These are phyloP conservation scores for Hippopotamus amphibius DNA, from an alignment of 2,113 vertebrate species.

Conservation along the genomic window DNA sequence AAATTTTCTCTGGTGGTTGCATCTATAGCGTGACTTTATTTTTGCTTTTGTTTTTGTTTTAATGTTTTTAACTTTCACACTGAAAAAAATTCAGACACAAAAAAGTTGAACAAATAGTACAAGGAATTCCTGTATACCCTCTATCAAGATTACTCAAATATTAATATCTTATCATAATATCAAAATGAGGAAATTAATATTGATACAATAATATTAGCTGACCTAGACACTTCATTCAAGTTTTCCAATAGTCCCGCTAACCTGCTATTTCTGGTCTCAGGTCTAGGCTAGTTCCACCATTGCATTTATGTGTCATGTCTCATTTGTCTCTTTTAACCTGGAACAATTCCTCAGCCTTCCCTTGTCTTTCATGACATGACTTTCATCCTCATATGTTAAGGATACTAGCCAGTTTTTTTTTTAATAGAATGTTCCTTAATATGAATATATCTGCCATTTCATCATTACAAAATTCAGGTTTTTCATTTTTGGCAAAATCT, in stretches of 20 bases:
- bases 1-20: not conserved
- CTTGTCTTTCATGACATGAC: not conserved
- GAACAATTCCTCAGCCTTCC: not conserved
- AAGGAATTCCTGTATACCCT: not conserved
- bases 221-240: not conserved
- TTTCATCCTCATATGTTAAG: not conserved
- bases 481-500: not conserved
- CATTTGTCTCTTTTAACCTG: not conserved
- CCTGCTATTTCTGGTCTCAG: not conserved
- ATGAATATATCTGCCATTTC: not conserved
- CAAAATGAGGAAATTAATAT: not conserved
- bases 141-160: not conserved
- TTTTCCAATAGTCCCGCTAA: not conserved
- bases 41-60: constrained; percentile 3
- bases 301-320: not conserved
- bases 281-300: not conserved
- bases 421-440: not conserved
- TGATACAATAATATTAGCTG: not conserved
- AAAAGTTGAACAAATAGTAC: not conserved
- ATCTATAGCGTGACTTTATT: not conserved
- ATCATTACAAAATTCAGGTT: not conserved
- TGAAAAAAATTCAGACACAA: not conserved
- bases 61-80: not conserved
- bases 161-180: not conserved
- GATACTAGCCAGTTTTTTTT: not conserved